These are phyloP conservation scores for Merluccius polli DNA, from an alignment of 2,797 vertebrate species.

Conservation along the genomic window DNA sequence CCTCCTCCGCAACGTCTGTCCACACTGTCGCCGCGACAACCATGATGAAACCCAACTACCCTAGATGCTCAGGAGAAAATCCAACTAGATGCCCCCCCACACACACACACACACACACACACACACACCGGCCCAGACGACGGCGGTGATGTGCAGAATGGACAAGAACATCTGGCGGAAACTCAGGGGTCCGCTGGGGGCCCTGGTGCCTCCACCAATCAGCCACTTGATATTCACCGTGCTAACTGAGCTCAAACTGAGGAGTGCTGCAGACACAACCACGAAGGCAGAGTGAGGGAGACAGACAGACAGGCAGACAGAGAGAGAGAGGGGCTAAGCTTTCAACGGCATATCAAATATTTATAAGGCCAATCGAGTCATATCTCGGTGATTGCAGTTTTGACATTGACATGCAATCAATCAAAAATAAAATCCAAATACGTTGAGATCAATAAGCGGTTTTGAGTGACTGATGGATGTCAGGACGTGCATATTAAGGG, in stretches of 20 bases:
- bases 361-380: slow-evolving; percentile 57
- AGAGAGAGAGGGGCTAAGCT: slow-evolving; percentile 15
- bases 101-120: too few species aligned
- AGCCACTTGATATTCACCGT: slow-evolving; percentile 62
- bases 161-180: slow-evolving; percentile 63
- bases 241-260: too few species aligned
- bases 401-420: slow-evolving; percentile 58
- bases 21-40: slow-evolving; percentile 42
- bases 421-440: slow-evolving; percentile 47
- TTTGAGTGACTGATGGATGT: slow-evolving; percentile 40
- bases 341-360: slow-evolving; percentile 65
- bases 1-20: slow-evolving; percentile 56
- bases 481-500: slow-evolving; percentile 26
- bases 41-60: not conserved
- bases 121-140: too few species aligned
- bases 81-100: slow-evolving; percentile 49
- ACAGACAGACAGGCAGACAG: not conserved
- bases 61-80: slow-evolving; percentile 34
- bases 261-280: too few species aligned
- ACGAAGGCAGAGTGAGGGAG: not conserved
- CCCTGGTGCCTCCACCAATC: slow-evolving; percentile 57
- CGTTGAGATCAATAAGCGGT: slow-evolving; percentile 36
- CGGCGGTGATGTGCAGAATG: not conserved
- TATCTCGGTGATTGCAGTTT: slow-evolving; percentile 48
- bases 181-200: slow-evolving; percentile 43